These are phyloP conservation scores for Megamerina dolium DNA, from an alignment of 2,888 invertebrate species.

Conservation along the genomic window DNA sequence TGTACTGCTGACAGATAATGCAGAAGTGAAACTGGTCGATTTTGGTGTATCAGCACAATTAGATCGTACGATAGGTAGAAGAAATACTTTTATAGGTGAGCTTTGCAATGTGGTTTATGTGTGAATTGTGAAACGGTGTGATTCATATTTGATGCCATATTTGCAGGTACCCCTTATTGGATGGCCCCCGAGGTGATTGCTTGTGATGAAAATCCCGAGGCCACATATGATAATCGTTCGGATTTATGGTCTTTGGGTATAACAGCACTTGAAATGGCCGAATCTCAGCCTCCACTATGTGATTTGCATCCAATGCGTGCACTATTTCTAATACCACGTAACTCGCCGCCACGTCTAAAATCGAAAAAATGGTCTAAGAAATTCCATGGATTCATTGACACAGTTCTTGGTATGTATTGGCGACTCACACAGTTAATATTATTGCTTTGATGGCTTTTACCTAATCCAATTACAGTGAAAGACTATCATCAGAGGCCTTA, in stretches of 20 bases:
- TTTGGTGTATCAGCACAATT: conserved; percentile 99
- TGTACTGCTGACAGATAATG: conserved; percentile 97
- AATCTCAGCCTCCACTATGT: conserved; percentile 97
- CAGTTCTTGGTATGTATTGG: conserved; percentile 61
- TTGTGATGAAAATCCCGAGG: conserved; percentile 99
- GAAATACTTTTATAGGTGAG: conserved; percentile 89
- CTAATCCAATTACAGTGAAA: conserved; percentile 77
- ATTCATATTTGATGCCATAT: too few relatives aligned
- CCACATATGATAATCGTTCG: conserved; percentile 97
- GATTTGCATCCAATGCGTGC: conserved; percentile 99
- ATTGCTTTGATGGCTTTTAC: neutral
- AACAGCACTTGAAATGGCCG: conserved; percentile 99
- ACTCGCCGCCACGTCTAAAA: conserved; percentile 95
- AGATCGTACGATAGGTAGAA: conserved; percentile 95
- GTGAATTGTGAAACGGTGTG: neutral
- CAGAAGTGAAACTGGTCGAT: conserved; percentile 99
- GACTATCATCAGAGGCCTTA: conserved; percentile 98
- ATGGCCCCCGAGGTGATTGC: conserved; percentile 99
- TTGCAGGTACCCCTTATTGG: conserved; percentile 86
- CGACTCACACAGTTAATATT: neutral
- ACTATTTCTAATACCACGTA: conserved; percentile 94
- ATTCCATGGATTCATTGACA: conserved; percentile 97
- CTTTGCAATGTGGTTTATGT: conserved; percentile 1
- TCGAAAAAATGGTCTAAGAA: conserved; percentile 98
- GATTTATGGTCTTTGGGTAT: conserved; percentile 92